Conservation (phyloP, 1,140 invertebrate species). For the Acromyrmex heyeri region DNA sequence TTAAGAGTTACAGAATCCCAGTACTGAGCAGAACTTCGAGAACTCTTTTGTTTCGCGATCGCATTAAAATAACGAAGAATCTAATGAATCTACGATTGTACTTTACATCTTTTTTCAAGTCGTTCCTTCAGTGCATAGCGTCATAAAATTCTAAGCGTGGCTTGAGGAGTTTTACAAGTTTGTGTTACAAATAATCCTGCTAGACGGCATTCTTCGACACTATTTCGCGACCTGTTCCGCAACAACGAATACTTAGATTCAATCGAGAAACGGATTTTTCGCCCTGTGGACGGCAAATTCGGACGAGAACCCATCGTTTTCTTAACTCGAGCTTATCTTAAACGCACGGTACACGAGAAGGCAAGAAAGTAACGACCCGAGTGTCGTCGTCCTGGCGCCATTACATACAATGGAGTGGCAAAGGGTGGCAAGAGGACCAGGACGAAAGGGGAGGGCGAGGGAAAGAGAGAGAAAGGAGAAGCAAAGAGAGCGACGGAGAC, state of each 20-base stretch:
- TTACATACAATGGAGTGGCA: constrained; percentile 48
- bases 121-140: background rate
- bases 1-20: too few species aligned
- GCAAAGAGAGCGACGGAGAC: constrained; percentile 6
- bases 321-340: constrained; percentile 44
- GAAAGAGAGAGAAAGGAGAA: background rate
- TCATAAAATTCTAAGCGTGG: constrained; percentile 45
- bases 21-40: background rate
- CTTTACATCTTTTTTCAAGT: background rate
- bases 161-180: constrained; percentile 35
- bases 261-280: constrained; percentile 17
- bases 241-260: background rate
- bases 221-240: constrained; percentile 14
- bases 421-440: background rate
- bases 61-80: background rate
- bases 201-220: constrained; percentile 46
- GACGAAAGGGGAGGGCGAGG: background rate
- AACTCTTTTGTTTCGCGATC: background rate
- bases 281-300: background rate
- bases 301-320: background rate
- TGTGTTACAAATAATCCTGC: constrained; percentile 45
- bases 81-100: constrained; percentile 16
- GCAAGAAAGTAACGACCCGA: constrained; percentile 66
- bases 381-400: constrained; percentile 65
- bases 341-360: constrained; percentile 4